phyloP scores from a whole-genome alignment of 2,888 invertebrate species.

The Julus scanicus region DNA sequence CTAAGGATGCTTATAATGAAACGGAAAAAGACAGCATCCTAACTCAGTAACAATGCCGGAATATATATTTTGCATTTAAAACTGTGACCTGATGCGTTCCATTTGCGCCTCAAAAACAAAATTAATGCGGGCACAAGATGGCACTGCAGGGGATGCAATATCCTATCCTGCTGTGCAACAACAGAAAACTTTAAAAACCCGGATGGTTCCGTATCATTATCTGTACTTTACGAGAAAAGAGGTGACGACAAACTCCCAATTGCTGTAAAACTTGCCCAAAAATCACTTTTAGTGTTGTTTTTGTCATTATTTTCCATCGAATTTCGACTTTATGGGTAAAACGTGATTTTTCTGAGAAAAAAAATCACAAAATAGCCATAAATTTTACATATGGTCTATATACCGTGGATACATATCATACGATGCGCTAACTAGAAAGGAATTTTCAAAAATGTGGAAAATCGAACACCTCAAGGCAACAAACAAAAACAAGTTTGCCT shows the following conservation, averaged over 20 bases:
- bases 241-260: conserved; percentile 42
- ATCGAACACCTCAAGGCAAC: conserved; percentile 23
- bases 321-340: conserved; percentile 29
- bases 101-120: not conserved
- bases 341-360: not conserved
- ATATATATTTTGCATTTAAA: too few relatives aligned
- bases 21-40: too few relatives aligned
- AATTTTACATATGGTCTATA: not conserved
- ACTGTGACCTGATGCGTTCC: conserved; percentile 4
- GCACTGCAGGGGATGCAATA: conserved; percentile 15
- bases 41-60: too few relatives aligned
- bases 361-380: not conserved
- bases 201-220: conserved; percentile 6
- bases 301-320: conserved; percentile 25
- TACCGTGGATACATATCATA: not conserved
- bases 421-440: conserved; percentile 36
- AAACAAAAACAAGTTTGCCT: not conserved
- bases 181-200: not conserved
- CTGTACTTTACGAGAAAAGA: conserved; percentile 14
- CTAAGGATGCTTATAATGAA: too few relatives aligned
- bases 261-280: conserved; percentile 30
- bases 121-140: conserved; percentile 26
- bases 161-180: not conserved
- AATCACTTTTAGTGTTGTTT: conserved; percentile 29
- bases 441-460: conserved; percentile 6